Evolutionary conservation across 1,140 invertebrate species (phyloP).

Genomic region (Aphidius gifuensis): DNA sequence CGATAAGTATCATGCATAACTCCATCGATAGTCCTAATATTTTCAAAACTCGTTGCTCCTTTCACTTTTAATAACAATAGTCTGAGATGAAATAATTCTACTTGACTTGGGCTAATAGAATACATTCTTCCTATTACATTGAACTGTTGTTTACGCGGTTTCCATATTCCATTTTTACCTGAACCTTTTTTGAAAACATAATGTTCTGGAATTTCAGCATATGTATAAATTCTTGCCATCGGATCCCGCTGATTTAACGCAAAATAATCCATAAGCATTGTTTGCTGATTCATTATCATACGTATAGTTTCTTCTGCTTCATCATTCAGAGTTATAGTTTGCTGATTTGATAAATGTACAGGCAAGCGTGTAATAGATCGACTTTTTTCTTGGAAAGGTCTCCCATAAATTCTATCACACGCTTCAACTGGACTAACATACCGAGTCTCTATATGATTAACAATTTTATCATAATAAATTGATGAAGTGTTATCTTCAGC

Average conservation of each 20-base stretch:
- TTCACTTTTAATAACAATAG: constrained; percentile 17
- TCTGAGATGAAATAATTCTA: constrained; percentile 21
- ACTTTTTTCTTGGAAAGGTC: constrained; percentile 11
- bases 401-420: background rate
- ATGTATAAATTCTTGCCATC: background rate
- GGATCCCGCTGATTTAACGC: constrained; percentile 14
- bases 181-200: constrained; percentile 7
- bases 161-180: background rate
- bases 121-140: constrained; percentile 21
- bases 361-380: constrained; percentile 9
- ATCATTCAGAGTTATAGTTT: constrained; percentile 2
- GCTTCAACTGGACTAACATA: constrained; percentile 12
- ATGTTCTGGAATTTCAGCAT: constrained; percentile 13
- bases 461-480: constrained; percentile 18
- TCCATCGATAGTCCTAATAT: constrained; percentile 20
- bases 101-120: constrained; percentile 19
- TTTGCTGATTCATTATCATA: background rate
- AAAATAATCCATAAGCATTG: constrained; percentile 10
- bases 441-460: constrained; percentile 16
- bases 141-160: constrained; percentile 7
- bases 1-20: constrained; percentile 30
- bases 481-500: background rate
- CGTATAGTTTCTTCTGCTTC: background rate
- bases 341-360: constrained; percentile 5
- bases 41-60: constrained; percentile 18